Evolutionary conservation across 2,888 invertebrate genomes (phyloP), one percentile per base, ranked within the genome.

Genomic region (Nymphalis urticae): DNA sequence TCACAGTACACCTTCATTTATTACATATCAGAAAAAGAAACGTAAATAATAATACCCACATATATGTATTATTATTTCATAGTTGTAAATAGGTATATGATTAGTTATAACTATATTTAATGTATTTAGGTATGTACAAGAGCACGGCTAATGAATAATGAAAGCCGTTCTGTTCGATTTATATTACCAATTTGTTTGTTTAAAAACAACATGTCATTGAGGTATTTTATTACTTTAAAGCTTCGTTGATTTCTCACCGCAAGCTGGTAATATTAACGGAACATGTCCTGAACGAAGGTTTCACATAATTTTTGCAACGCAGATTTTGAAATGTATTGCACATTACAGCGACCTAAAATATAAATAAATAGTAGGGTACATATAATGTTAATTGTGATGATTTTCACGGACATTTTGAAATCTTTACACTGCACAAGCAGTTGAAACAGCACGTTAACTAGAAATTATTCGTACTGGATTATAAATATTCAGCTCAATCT

Each of bases 81-180:
- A 78, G 70, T 77, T 84, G 82, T 86, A 84, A 83, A 85, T 82
- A 82, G 65, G 27, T 68, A 68, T 78, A 80, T 76, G 77, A 82
- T 81, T 81, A 84, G 77, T 83, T 76, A 81, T 80, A 77, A 81
- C 74, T 80, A 79, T 77, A 74, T 70, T 71, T 74, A 72, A 69
- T 53, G 53, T 73, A 72, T 65, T 69, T 69, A 72, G 76, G 76
- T 85, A 83, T 82, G 77, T 81, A 84, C 79, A 84, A 19, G 58
- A 58, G 58, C 42, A 36, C 58, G 42, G 58, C 58, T 42, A 58
- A 19, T 58, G 6, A 42, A 36, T 42, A 19, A 42, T 42, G 58
- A 10, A 58, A 58, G 58, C 58, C 42, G 10, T 8, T n/a, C 32
- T 19, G 58, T 42, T 58, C 58, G n/a, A 42, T 19, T 10, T n/a